phyloP scores from a whole-genome alignment of 2,888 invertebrate genomes.

The Mycalesis mineus region DNA sequence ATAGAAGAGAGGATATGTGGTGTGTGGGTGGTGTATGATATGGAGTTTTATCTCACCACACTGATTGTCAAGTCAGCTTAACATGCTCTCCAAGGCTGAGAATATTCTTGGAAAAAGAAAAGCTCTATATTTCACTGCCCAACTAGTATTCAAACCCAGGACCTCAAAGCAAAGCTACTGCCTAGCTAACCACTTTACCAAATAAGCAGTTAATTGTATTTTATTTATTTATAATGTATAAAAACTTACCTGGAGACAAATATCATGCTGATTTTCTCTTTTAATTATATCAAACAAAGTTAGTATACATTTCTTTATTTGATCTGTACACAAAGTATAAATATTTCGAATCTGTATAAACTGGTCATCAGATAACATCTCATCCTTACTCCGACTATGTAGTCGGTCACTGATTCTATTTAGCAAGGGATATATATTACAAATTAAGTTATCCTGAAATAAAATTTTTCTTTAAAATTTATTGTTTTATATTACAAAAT shows the following conservation, averaged over 20 bases:
- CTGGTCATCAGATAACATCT: constrained; percentile 28
- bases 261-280: constrained; percentile 46
- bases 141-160: no score
- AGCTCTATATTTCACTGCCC: no score
- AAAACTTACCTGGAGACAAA: constrained; percentile 46
- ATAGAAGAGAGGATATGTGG: no score
- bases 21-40: no score
- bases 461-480: neutral
- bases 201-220: no score
- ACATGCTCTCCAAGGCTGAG: no score
- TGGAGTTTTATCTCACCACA: no score
- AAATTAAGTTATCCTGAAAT: constrained; percentile 49
- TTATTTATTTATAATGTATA: neutral
- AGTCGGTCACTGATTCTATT: constrained; percentile 45
- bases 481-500: neutral
- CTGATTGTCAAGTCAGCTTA: no score
- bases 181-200: no score
- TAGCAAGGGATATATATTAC: constrained; percentile 49
- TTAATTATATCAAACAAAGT: constrained; percentile 60
- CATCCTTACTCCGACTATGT: constrained; percentile 30
- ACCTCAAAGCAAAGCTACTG: no score
- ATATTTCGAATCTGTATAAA: constrained; percentile 45
- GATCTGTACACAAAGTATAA: constrained; percentile 59
- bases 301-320: constrained; percentile 61
- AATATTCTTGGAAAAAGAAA: no score